phyloP scores from a whole-genome alignment of 2,113 vertebrate genomes.

The Megaleporinus macrocephalus region DNA sequence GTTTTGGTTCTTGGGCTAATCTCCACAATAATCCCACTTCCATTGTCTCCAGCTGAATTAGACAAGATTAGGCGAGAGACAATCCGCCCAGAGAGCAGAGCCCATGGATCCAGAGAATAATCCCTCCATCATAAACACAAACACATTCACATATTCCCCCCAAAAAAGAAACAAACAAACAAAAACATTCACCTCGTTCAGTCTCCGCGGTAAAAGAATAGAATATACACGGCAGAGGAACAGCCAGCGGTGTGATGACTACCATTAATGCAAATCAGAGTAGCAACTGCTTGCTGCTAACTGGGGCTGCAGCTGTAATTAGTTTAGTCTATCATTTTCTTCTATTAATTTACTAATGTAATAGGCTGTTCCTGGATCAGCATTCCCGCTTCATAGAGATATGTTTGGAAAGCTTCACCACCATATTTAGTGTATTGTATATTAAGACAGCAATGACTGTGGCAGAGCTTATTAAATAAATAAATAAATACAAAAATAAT shows the following conservation, averaged over 20 bases:
- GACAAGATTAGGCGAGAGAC: conserved; percentile 33
- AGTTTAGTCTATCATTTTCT: too few relatives aligned
- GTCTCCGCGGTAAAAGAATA: not conserved
- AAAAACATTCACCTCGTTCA: not conserved
- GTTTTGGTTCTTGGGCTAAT: conserved; percentile 23
- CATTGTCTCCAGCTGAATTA: conserved; percentile 44
- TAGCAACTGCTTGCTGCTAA: not conserved
- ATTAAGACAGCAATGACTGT: too few relatives aligned
- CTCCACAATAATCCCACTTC: conserved; percentile 33
- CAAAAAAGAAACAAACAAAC: too few relatives aligned
- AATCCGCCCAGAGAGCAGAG: conserved; percentile 16
- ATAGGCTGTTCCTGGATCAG: too few relatives aligned
- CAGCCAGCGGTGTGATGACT: not conserved
- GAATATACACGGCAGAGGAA: not conserved
- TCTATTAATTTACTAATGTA: too few relatives aligned
- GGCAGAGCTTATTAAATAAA: too few relatives aligned
- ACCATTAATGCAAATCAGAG: not conserved
- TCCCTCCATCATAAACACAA: conserved; percentile 41
- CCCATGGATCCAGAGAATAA: conserved; percentile 19
- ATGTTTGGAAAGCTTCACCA: too few relatives aligned
- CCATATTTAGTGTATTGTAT: too few relatives aligned
- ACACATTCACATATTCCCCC: conserved; percentile 9
- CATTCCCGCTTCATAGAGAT: too few relatives aligned
- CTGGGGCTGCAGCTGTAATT: not conserved
- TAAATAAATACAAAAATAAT: too few relatives aligned